Conservation (phyloP, 2,113 vertebrate species). For the Pseudolaguvia tuberculata region DNA sequence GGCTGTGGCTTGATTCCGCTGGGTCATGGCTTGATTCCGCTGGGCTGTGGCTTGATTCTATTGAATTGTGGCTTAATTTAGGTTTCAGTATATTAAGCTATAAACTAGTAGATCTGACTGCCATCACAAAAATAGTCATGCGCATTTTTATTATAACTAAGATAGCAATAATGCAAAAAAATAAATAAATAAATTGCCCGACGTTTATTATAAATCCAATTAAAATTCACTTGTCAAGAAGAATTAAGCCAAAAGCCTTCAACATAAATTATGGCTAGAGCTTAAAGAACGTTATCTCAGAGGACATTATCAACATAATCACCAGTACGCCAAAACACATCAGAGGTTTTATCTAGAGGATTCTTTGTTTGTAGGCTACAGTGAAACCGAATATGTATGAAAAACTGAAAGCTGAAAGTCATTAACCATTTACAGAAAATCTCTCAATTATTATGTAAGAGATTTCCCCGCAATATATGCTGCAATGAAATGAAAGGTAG, state of each 20-base stretch:
- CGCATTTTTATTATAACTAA: no score
- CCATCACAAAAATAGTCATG: no score
- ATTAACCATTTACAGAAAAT: neutral
- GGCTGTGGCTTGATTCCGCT: no score
- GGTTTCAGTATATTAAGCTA: no score
- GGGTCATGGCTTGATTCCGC: no score
- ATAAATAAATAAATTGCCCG: neutral
- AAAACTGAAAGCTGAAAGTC: neutral
- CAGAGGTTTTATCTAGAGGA: neutral
- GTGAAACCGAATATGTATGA: neutral
- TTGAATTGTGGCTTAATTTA: no score
- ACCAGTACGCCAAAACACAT: neutral
- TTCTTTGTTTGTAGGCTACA: neutral
- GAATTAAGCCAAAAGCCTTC: neutral
- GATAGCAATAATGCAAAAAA: neutral
- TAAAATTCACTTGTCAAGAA: neutral
- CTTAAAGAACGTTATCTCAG: neutral
- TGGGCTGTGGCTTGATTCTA: no score
- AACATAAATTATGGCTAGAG: neutral
- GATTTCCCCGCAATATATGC: neutral
- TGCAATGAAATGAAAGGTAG: neutral
- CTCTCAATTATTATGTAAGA: neutral
- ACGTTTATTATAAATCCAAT: neutral
- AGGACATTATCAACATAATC: neutral
- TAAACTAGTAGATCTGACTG: no score